Conservation (phyloP, 1,140 invertebrate genomes). For the Apis dorsata region DNA sequence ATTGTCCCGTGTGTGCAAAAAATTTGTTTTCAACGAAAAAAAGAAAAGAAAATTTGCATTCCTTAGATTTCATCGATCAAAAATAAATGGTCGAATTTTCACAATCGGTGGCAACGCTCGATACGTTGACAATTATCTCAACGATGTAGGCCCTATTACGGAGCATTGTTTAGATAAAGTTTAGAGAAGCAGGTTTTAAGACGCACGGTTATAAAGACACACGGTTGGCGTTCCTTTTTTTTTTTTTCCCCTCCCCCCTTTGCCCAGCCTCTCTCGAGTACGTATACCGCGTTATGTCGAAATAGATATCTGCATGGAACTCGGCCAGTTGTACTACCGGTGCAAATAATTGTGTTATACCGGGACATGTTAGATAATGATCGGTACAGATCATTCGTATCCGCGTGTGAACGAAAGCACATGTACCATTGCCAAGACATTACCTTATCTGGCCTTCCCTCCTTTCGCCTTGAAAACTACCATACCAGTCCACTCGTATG, state of each 20-base stretch:
- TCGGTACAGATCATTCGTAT: constrained; percentile 55
- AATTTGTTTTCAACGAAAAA: neutral
- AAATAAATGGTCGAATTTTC: neutral
- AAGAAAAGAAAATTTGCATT: neutral
- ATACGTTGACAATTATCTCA: constrained; percentile 26
- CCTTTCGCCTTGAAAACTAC: constrained; percentile 59
- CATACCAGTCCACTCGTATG: constrained; percentile 16
- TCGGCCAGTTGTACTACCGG: constrained; percentile 50
- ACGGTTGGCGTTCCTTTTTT: constrained; percentile 6
- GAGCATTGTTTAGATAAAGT: neutral
- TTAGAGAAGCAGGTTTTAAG: constrained; percentile 5
- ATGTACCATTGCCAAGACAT: constrained; percentile 53
- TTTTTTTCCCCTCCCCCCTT: neutral
- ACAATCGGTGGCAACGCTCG: neutral
- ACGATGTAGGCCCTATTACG: constrained; percentile 2
- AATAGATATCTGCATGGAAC: constrained; percentile 55
- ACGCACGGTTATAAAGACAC: constrained; percentile 20
- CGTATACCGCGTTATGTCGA: constrained; percentile 35
- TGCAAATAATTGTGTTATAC: constrained; percentile 68
- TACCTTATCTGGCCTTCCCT: constrained; percentile 66
- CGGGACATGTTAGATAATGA: constrained; percentile 60
- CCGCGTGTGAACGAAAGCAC: constrained; percentile 63
- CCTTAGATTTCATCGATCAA: neutral
- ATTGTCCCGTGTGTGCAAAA: too few relatives aligned
- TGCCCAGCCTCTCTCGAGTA: neutral